These are phyloP conservation scores for Nasua narica DNA, from an alignment of 2,797 vertebrate genomes.

Conservation along the genomic window DNA sequence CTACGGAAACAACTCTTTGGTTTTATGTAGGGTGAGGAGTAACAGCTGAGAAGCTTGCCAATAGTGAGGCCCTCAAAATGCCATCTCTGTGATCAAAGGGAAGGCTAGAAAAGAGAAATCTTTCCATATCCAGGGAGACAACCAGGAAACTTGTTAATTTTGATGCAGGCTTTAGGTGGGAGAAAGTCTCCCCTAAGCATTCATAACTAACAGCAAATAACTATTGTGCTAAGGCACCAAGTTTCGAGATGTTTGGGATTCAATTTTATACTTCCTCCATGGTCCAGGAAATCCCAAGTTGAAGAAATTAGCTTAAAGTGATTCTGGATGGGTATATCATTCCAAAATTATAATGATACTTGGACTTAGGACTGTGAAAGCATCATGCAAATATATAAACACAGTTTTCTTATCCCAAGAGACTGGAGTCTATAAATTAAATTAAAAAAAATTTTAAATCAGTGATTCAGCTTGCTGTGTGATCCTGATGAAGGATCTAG, in stretches of 20 bases:
- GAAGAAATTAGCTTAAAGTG: constrained; percentile 19
- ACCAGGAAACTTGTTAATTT: not conserved
- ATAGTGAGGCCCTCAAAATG: not conserved
- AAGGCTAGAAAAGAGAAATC: not conserved
- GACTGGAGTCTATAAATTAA: not conserved
- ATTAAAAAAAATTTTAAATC: not conserved
- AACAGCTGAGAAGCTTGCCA: not conserved
- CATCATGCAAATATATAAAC: not conserved
- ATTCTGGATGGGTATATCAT: not conserved
- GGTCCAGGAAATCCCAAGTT: not conserved
- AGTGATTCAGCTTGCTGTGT: not conserved
- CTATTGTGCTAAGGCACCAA: not conserved
- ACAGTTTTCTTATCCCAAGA: not conserved
- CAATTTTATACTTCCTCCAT: not conserved
- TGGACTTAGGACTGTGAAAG: not conserved
- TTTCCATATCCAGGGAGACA: not conserved
- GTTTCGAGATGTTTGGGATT: not conserved
- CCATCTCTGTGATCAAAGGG: not conserved
- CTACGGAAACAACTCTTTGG: not conserved
- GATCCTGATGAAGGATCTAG: not conserved
- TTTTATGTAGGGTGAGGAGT: not conserved
- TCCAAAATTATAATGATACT: not conserved
- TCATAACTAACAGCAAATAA: not conserved
- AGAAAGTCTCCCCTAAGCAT: not conserved
- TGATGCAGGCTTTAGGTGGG: not conserved